phyloP scores from a whole-genome alignment of 2,113 vertebrate genomes.

The Trogon surrucura region DNA sequence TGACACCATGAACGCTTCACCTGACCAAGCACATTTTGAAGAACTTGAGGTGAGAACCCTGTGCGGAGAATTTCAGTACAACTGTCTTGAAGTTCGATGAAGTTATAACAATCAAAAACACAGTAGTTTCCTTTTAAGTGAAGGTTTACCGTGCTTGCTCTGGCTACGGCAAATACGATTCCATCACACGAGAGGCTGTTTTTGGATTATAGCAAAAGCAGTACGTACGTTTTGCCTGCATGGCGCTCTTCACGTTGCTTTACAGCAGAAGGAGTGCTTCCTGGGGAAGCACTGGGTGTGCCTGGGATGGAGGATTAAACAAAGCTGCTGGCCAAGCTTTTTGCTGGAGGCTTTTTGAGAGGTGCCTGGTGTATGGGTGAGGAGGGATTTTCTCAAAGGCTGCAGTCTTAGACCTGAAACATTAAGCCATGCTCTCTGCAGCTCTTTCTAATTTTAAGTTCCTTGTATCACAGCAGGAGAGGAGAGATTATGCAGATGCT shows the following conservation, averaged over 20 bases:
- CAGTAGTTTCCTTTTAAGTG: background rate
- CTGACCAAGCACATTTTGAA: background rate
- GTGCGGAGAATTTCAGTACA: background rate
- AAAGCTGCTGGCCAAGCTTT: background rate
- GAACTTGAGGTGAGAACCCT: background rate
- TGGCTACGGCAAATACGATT: background rate
- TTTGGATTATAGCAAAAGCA: background rate
- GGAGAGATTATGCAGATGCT: background rate
- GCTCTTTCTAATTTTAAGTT: background rate
- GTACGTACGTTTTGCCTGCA: background rate
- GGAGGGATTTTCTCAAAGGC: background rate
- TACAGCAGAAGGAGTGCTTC: background rate
- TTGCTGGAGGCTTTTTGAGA: background rate
- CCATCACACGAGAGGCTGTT: too few relatives aligned
- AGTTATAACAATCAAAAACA: background rate
- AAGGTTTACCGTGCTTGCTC: background rate
- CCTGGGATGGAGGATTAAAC: background rate
- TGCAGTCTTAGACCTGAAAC: background rate
- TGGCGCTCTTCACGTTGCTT: background rate
- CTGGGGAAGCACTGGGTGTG: background rate
- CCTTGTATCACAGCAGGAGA: background rate
- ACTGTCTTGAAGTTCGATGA: background rate
- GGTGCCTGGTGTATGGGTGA: background rate
- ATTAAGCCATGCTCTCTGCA: background rate
- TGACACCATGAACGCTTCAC: background rate